Base-by-base conservation (phyloP, 2,797 vertebrate genomes). In the Onychomys arenicola region DNA sequence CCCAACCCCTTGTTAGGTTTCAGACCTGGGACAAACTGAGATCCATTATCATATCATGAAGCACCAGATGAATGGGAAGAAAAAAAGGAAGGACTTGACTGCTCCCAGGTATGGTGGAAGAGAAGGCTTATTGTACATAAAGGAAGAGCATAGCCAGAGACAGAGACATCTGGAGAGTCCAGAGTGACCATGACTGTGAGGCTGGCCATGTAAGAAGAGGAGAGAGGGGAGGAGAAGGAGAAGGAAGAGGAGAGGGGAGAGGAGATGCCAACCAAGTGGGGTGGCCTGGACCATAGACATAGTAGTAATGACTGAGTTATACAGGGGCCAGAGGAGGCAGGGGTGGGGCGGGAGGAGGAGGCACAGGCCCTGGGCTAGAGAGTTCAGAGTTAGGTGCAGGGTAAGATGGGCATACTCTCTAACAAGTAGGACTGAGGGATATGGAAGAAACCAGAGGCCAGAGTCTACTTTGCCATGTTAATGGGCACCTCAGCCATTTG, bases 331-430 rank as follows among this genome's bases (percentile, higher is more conserved):
- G 25, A 29, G 34, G 19, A 49, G 23, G 34, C 5, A 5, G 23
- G 78, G 75, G 43, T 49, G 8, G 14, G 46, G 46, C 1, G 21
- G 12, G 3, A 16, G 67, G 16, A 69, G n/a, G 17, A 21, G 69
- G 55, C n/a, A 0, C 76, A 78, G 23, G 0, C 55, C 23, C 23
- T 46, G 16, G 17, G 16, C 34, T 46, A 9, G 2, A 69, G 7
- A 37, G 29, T 52, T 19, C 46, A 73, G 19, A 9, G 19, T 71
- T 10, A 19, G 23, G n/a, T 19, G 1, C 1, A 3, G 17, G 69
- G 16, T 37, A 37, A 17, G 0, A 3, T 8, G 1, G 9, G 8
- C 69, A 71, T 10, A 71, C n/a, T 5, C 49, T 5, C 0, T 21
- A 40, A 40, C 19, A 1, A 4, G n/a, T 21, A 37, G 1, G 69